A percentile compares a stretch with the other conserved stretches of the same genome.
phyloP scores from a whole-genome alignment of 1,140 invertebrate species.

The Bombus pascuorum region DNA sequence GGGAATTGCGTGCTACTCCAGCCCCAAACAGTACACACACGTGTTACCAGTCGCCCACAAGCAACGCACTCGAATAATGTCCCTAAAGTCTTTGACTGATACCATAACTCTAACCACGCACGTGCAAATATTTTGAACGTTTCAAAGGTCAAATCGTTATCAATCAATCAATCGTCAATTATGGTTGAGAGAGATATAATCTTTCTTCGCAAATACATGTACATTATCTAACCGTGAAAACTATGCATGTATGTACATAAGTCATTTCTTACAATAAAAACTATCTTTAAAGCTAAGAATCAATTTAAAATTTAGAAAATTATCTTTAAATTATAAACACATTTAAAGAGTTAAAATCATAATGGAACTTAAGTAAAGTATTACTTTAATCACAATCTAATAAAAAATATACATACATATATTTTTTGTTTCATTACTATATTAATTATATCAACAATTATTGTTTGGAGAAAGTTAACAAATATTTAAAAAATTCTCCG shows the following conservation, averaged over 20 bases:
- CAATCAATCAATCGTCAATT: background rate
- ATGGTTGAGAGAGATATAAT: background rate
- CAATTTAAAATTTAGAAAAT: background rate
- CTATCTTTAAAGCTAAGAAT: background rate
- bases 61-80: background rate
- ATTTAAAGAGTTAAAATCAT: background rate
- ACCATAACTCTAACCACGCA: constrained; percentile 4
- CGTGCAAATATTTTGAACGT: constrained; percentile 25
- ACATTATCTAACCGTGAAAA: background rate
- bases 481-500: background rate
- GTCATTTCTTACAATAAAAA: background rate
- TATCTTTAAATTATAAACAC: background rate
- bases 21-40: background rate
- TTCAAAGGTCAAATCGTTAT: background rate
- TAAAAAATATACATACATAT: no score
- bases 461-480: no score
- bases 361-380: background rate
- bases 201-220: background rate
- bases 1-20: constrained; percentile 39
- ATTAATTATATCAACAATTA: background rate
- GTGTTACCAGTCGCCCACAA: background rate
- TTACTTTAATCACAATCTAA: no score
- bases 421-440: background rate
- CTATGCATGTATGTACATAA: background rate
- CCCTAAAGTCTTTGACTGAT: constrained; percentile 27